Conservation (phyloP, 2,113 vertebrate genomes). For the Lontra canadensis region DNA sequence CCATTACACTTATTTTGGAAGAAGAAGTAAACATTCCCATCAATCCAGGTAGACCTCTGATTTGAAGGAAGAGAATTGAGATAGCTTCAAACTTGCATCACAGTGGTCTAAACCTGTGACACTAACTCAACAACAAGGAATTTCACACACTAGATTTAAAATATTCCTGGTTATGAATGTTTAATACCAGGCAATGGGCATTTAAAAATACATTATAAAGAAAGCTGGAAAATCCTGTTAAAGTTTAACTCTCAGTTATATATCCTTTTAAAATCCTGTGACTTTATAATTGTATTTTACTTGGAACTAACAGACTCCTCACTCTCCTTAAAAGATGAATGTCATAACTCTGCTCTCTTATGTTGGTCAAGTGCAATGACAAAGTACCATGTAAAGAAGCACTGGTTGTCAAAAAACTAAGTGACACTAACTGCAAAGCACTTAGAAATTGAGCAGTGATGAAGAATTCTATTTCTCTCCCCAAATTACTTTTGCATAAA, state of each 20-base stretch:
- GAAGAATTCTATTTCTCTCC: background rate
- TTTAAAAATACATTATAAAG: conserved; percentile 64
- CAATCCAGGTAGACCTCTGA: conserved; percentile 42
- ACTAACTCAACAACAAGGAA: conserved; percentile 34
- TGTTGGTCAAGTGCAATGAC: conserved; percentile 24
- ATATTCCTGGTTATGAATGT: conserved; percentile 23
- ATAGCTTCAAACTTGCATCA: conserved; percentile 7
- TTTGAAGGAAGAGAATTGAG: conserved; percentile 48
- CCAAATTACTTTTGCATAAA: conserved; percentile 10
- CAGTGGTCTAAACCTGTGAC: conserved; percentile 11
- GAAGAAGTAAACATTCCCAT: conserved; percentile 54
- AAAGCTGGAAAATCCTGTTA: conserved; percentile 63
- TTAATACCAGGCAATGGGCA: conserved; percentile 54
- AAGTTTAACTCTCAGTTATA: conserved; percentile 65
- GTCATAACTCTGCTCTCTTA: conserved; percentile 47
- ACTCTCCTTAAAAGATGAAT: conserved; percentile 59
- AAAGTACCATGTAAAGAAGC: conserved; percentile 55
- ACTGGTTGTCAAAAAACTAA: conserved; percentile 52
- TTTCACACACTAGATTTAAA: conserved; percentile 58
- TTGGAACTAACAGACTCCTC: conserved; percentile 53
- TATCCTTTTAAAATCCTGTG: conserved; percentile 63
- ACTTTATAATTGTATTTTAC: conserved; percentile 67
- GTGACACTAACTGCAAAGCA: conserved; percentile 43
- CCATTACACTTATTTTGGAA: conserved; percentile 51
- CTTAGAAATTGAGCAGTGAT: conserved; percentile 5